Conservation (phyloP, 2,113 vertebrate species). For the Beaufortia kweichowensis region DNA sequence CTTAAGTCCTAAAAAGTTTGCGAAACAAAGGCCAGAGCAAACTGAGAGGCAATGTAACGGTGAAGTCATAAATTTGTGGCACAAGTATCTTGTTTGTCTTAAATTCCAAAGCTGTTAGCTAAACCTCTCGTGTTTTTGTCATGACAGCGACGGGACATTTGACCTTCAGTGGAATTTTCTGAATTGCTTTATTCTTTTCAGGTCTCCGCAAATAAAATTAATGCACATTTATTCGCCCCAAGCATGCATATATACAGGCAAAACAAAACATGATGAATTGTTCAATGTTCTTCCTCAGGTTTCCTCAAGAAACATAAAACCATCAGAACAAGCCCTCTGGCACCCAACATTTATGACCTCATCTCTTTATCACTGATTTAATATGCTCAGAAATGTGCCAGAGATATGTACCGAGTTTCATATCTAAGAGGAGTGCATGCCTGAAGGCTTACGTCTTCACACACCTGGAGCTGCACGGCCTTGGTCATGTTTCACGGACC, state of each 20-base stretch:
- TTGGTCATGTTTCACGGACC: constrained; percentile 59
- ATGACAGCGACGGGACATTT: constrained; percentile 52
- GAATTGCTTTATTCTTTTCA: constrained; percentile 2
- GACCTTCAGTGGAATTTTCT: constrained; percentile 4
- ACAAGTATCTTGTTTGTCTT: constrained; percentile 62
- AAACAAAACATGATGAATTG: constrained; percentile 24
- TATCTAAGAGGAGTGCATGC: constrained; percentile 55
- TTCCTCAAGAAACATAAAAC: constrained; percentile 26
- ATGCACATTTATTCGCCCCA: constrained; percentile 14
- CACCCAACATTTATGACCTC: constrained; percentile 39
- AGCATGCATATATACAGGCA: constrained; percentile 16
- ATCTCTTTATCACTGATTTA: constrained; percentile 57
- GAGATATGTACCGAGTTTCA: constrained; percentile 30
- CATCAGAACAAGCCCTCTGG: constrained; percentile 32
- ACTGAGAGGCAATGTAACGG: constrained; percentile 34
- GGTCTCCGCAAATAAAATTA: constrained; percentile 17
- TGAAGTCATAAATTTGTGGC: constrained; percentile 61
- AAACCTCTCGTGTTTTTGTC: constrained; percentile 54
- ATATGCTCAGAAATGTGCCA: constrained; percentile 52
- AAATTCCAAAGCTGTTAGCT: constrained; percentile 63
- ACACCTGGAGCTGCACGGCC: constrained; percentile 62
- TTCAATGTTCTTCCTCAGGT: constrained; percentile 22
- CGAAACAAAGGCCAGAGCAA: constrained; percentile 30
- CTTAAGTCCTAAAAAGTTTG: constrained; percentile 22
- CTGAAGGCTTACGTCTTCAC: constrained; percentile 60